Conservation (phyloP, 2,113 vertebrate species). For the Phalacrocorax carbo region DNA sequence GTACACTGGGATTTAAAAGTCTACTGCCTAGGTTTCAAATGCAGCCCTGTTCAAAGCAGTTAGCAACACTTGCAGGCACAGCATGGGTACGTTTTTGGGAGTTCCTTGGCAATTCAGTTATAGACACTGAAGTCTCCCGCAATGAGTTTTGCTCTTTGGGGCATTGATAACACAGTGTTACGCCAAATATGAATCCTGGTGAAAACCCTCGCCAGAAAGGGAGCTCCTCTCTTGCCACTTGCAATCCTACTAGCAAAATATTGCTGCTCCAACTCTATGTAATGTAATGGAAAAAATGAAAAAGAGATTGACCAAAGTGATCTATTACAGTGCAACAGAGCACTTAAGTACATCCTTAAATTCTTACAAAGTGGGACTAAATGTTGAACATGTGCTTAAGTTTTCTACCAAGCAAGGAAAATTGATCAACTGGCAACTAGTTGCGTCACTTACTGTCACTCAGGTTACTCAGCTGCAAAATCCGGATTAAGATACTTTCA, state of each 20-base stretch:
- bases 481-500: neutral
- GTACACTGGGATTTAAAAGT: neutral
- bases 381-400: neutral
- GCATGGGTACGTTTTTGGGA: neutral
- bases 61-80: neutral
- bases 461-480: neutral
- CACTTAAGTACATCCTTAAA: neutral
- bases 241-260: neutral
- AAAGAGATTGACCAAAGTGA: neutral
- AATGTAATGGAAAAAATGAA: neutral
- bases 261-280: neutral
- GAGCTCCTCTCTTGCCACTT: neutral
- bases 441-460: neutral
- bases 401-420: neutral
- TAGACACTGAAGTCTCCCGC: too few relatives aligned
- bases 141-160: neutral
- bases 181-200: neutral
- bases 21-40: neutral
- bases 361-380: neutral
- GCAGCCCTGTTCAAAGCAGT: neutral
- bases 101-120: neutral
- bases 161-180: neutral
- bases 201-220: neutral
- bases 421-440: neutral
- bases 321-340: neutral